Evolutionary conservation across 2,888 invertebrate species (phyloP), one percentile per base, ranked within the genome.

Genomic region (Scaptomyza parva): DNA sequence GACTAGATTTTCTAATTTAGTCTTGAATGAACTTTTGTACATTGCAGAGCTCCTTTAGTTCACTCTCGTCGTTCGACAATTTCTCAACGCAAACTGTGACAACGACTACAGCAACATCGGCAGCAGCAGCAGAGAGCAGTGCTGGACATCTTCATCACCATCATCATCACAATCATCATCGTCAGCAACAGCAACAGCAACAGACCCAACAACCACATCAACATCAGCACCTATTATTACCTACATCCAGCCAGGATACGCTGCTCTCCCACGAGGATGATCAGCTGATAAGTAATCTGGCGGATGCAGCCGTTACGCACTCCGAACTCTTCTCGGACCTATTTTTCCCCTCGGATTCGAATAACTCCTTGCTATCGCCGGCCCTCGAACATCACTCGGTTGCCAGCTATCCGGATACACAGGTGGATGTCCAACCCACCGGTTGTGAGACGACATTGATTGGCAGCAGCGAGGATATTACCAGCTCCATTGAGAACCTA

Each of bases 21-120:
- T 88, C 64, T 67, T 44, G 53, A 48, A 20, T 47, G 33, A 66
- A 79, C 76, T 66, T 76, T 84, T 74, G 86, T 65, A 63, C 78
- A 64, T 90, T 90, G 68, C 90, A 92, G 91, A 90, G 85, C 90
- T 90, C 92, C 84, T 92, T 92, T 82, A 90, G 91, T 90, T 91
- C 91, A 81, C 88, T 91, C 81, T 90, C 92, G 90, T 89, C 92
- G 83, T 91, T 92, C 72, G 92, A 92, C 84, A 91, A 90, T 77
- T 90, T 91, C 68, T 88, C 91, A 78, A 82, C 91, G 71, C 91
- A 91, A 87, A 82, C 86, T 88, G 77, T 89, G 74, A 62, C 86
- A 73, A 67, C 88, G 70, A 78, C 78, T 39, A 64, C 81, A 41
- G 44, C 79, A 58, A 26, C 88, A 61, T 44, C 89, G 70, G 35